A percentile compares a stretch with the other conserved stretches of the same genome.
Conservation (phyloP, 2,797 vertebrate species). For the Sebastes minor region DNA sequence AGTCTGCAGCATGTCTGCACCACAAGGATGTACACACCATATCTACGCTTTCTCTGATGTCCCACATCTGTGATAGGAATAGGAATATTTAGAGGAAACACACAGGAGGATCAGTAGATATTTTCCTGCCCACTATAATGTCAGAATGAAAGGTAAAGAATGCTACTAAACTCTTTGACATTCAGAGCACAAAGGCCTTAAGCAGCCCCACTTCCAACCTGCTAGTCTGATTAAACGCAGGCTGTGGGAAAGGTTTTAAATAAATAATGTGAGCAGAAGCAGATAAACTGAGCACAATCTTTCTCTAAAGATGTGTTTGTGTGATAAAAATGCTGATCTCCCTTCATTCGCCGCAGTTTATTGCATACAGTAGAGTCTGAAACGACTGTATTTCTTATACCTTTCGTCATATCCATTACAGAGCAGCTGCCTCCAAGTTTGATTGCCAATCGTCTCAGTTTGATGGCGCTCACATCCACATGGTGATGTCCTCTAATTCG, state of each 20-base stretch:
- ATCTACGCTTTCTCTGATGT: slow-evolving; percentile 19
- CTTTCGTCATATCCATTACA: slow-evolving; percentile 3
- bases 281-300: slow-evolving; percentile 30
- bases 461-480: neutral
- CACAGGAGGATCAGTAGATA: neutral
- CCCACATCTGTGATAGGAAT: slow-evolving; percentile 36
- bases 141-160: slow-evolving; percentile 11
- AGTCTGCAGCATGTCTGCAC: slow-evolving; percentile 67
- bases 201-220: slow-evolving; percentile 28
- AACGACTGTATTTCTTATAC: neutral
- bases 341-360: neutral
- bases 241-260: slow-evolving; percentile 32
- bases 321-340: slow-evolving; percentile 27
- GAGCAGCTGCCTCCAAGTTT: neutral
- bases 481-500: neutral
- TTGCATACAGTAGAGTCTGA: neutral
- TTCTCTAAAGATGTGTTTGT: slow-evolving; percentile 37
- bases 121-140: neutral
- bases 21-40: neutral
- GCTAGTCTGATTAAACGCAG: slow-evolving; percentile 54
- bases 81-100: slow-evolving; percentile 6
- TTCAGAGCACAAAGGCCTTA: slow-evolving; percentile 47
- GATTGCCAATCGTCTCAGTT: neutral
- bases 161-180: slow-evolving; percentile 35
- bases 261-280: slow-evolving; percentile 44